phyloP scores from a whole-genome alignment of 2,797 vertebrate genomes.

The Xiphorhynchus erythropygius region DNA sequence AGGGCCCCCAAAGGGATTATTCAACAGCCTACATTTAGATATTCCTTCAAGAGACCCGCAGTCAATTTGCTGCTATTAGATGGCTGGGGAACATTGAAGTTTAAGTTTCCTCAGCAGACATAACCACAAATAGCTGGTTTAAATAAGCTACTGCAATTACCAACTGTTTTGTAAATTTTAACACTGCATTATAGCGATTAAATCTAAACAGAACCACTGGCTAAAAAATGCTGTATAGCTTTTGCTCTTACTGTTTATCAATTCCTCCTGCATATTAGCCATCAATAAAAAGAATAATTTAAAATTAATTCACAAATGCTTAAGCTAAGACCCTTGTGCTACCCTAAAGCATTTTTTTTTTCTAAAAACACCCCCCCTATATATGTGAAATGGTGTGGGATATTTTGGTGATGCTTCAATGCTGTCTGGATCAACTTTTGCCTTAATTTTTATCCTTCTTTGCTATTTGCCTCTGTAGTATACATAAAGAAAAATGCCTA shows the following conservation, averaged over 20 bases:
- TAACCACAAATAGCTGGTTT: conserved; percentile 77
- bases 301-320: background rate
- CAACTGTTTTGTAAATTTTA: conserved; percentile 69
- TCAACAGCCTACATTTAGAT: conserved; percentile 97
- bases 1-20: conserved; percentile 94
- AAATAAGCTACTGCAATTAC: conserved; percentile 68
- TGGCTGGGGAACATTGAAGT: conserved; percentile 71
- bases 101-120: conserved; percentile 75
- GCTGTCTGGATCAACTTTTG: background rate
- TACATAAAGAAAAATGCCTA: background rate
- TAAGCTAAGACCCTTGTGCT: background rate
- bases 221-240: conserved; percentile 35
- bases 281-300: conserved; percentile 3
- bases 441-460: background rate
- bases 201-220: conserved; percentile 37
- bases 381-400: background rate
- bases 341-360: background rate
- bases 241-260: conserved; percentile 7
- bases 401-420: background rate
- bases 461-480: background rate
- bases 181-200: conserved; percentile 51
- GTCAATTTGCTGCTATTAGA: conserved; percentile 73
- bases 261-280: background rate
- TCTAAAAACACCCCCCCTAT: background rate
- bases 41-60: conserved; percentile 86